Conservation (phyloP, 2,888 invertebrate species). For the Drosophila nr. fundita region DNA sequence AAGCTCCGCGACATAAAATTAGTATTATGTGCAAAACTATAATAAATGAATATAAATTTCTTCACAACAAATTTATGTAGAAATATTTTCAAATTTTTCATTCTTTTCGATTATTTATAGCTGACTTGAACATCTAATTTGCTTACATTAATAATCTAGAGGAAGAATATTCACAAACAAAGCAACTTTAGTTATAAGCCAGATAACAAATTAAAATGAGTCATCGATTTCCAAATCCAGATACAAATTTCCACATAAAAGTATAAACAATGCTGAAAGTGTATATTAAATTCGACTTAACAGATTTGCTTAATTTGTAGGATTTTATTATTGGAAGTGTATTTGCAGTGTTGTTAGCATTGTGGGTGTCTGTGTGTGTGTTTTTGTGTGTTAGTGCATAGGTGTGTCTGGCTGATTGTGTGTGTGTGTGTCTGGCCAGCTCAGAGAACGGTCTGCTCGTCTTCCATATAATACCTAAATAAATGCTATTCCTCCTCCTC, state of each 20-base stretch:
- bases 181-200: not conserved
- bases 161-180: not conserved
- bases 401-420: slow-evolving; percentile 10
- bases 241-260: not conserved
- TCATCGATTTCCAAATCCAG: not conserved
- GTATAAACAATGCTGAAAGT: slow-evolving; percentile 1
- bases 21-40: not conserved
- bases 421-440: slow-evolving; percentile 26
- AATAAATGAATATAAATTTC: not conserved
- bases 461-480: slow-evolving; percentile 62
- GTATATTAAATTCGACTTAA: not conserved
- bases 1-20: not conserved
- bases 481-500: slow-evolving; percentile 89
- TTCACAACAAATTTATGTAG: not conserved
- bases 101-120: not conserved
- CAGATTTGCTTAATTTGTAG: slow-evolving; percentile 31
- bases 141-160: not conserved
- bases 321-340: slow-evolving; percentile 62
- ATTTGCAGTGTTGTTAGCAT: slow-evolving; percentile 32
- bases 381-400: not conserved
- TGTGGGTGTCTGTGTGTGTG: slow-evolving; percentile 1
- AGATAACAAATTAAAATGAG: not conserved
- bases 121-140: not conserved
- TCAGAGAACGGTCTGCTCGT: slow-evolving; percentile 46
- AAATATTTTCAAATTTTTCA: not conserved